A percentile compares a stretch with the other conserved stretches of the same genome.
Conservation (phyloP, 2,888 invertebrate species). For the Noctua janthe region DNA sequence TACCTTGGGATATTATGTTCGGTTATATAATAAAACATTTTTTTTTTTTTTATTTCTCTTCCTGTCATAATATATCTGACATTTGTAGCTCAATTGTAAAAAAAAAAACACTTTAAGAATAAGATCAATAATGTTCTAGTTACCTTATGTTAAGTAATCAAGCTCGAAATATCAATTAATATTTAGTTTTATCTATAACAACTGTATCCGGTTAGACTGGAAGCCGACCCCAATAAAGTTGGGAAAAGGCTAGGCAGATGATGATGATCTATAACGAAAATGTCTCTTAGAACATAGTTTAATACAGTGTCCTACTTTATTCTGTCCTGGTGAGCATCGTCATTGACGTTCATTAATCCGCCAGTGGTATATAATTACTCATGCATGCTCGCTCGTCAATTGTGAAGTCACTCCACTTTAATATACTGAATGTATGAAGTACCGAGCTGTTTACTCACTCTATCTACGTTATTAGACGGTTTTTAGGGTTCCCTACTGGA, state of each 20-base stretch:
- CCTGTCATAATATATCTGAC: not conserved
- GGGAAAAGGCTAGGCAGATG: no score
- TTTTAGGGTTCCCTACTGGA: not conserved
- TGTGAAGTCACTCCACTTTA: constrained; percentile 2
- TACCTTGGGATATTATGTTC: not conserved
- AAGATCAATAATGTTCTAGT: not conserved
- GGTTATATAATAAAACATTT: constrained; percentile 7
- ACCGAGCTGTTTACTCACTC: not conserved
- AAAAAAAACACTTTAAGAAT: not conserved
- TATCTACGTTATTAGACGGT: not conserved
- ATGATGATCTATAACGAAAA: not conserved
- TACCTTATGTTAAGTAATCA: not conserved
- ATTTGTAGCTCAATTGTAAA: not conserved
- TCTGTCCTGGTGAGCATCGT: constrained; percentile 41
- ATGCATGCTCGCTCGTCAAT: constrained; percentile 34
- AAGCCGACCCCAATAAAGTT: no score
- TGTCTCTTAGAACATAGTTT: constrained; percentile 1
- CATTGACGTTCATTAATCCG: constrained; percentile 50
- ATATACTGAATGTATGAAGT: not conserved
- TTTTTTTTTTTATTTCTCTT: no score
- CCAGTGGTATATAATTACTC: constrained; percentile 46
- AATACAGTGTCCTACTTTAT: constrained; percentile 41
- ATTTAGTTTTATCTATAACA: not conserved
- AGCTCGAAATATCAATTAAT: not conserved
- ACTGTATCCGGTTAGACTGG: no score